phyloP scores from a whole-genome alignment of 2,888 invertebrate genomes.

The Eupeodes latifasciatus region DNA sequence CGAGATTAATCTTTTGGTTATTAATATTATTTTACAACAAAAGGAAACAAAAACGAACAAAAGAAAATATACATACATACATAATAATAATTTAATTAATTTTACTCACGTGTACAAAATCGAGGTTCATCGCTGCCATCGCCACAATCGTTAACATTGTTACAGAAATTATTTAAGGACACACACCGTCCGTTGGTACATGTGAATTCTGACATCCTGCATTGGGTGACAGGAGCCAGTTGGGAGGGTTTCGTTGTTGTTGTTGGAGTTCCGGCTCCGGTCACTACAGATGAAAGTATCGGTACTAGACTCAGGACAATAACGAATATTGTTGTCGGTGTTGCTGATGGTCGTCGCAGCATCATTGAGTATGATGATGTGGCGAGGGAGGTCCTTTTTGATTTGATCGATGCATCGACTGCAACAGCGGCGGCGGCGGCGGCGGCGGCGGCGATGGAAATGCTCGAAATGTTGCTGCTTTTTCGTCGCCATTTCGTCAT shows the following conservation, averaged over 20 bases:
- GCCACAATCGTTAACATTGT: conserved; percentile 91
- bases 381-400: conserved; percentile 59
- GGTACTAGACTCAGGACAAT: conserved; percentile 62
- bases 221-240: conserved; percentile 78
- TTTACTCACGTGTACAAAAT: conserved; percentile 91
- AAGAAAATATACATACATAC: neutral
- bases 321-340: conserved; percentile 67
- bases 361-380: conserved; percentile 38
- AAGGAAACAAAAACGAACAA: neutral
- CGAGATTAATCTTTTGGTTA: conserved; percentile 35
- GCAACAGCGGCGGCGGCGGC: too few species aligned
- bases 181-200: conserved; percentile 84
- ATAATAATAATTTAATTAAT: conserved; percentile 7
- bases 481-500: conserved; percentile 84
- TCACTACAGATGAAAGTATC: conserved; percentile 68
- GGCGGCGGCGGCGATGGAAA: conserved; percentile 49
- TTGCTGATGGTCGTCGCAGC: conserved; percentile 44
- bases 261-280: conserved; percentile 77
- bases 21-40: neutral
- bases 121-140: conserved; percentile 92
- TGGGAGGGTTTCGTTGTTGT: conserved; percentile 78
- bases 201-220: conserved; percentile 83
- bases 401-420: conserved; percentile 52
- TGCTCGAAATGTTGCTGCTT: conserved; percentile 82
- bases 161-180: conserved; percentile 90